These are phyloP conservation scores for Schmidtea mediterranea DNA, from an alignment of 1,140 invertebrate genomes.

Conservation along the genomic window DNA sequence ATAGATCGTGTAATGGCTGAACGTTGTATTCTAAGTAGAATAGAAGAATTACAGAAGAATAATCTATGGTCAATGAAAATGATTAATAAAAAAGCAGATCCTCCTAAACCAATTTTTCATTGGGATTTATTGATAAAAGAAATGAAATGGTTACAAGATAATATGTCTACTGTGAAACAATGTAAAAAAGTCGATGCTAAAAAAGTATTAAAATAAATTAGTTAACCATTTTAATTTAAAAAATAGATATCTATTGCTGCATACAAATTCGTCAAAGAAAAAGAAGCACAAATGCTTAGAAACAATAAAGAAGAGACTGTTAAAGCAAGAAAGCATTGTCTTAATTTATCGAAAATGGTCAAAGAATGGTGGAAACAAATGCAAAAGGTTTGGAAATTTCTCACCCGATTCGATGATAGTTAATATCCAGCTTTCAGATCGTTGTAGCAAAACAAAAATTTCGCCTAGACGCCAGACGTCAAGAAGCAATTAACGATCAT, in stretches of 20 bases:
- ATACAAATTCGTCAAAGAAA: slow-evolving; percentile 79
- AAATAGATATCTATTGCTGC: slow-evolving; percentile 41
- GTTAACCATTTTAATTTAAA: not conserved
- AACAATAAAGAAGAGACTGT: slow-evolving; percentile 69
- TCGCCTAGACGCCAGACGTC: slow-evolving; percentile 66
- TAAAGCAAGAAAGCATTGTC: slow-evolving; percentile 54
- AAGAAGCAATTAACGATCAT: slow-evolving; percentile 79
- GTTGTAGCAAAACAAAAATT: slow-evolving; percentile 78
- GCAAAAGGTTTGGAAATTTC: slow-evolving; percentile 55
- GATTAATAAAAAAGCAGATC: slow-evolving; percentile 68
- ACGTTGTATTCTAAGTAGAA: slow-evolving; percentile 28
- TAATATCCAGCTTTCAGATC: slow-evolving; percentile 32
- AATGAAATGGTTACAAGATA: slow-evolving; percentile 85
- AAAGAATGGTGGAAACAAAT: slow-evolving; percentile 82
- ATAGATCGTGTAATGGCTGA: no score
- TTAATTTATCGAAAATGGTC: slow-evolving; percentile 66
- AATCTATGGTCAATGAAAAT: slow-evolving; percentile 71
- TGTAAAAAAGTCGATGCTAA: not conserved
- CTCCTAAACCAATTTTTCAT: slow-evolving; percentile 61
- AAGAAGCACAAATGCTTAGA: slow-evolving; percentile 53
- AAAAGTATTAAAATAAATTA: not conserved
- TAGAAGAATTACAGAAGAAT: slow-evolving; percentile 44
- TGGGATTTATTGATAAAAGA: slow-evolving; percentile 96
- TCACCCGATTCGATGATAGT: not conserved
- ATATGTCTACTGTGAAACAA: slow-evolving; percentile 37